Percentiles rank a stretch among this genome's conserved stretches.
Evolutionary conservation across 2,888 invertebrate genomes (phyloP).

Genomic region (Andrena fulva): DNA sequence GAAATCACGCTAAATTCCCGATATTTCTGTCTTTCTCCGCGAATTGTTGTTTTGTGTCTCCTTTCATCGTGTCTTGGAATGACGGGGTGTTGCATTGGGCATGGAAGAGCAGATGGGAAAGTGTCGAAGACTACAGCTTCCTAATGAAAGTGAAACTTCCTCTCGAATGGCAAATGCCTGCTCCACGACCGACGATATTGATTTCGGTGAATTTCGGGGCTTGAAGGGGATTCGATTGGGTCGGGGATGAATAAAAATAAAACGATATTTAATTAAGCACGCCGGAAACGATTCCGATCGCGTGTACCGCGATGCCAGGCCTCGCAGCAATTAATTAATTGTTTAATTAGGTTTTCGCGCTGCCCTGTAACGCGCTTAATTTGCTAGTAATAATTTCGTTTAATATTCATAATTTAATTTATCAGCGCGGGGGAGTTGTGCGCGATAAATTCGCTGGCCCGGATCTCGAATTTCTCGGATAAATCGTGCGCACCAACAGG

Average conservation of each 20-base stretch:
- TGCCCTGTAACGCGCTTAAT: conserved; percentile 58
- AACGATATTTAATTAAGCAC: conserved; percentile 40
- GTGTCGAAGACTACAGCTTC: not conserved
- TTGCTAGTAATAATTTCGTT: conserved; percentile 55
- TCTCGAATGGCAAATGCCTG: not conserved
- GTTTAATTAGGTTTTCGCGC: conserved; percentile 57
- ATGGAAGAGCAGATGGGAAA: not conserved
- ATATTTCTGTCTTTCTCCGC: no score
- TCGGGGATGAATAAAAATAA: conserved; percentile 32
- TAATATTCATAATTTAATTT: conserved; percentile 65
- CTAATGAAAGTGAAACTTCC: not conserved
- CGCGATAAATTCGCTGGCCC: conserved; percentile 19
- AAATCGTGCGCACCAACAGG: not conserved
- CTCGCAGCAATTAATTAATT: conserved; percentile 52
- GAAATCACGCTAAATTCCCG: no score
- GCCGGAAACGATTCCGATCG: conserved; percentile 27
- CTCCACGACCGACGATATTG: conserved; percentile 6
- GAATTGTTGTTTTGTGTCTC: no score
- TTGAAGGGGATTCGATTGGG: not conserved
- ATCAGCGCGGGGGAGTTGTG: conserved; percentile 17
- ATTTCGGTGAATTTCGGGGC: conserved; percentile 18
- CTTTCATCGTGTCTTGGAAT: no score
- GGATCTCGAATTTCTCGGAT: not conserved
- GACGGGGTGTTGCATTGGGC: no score
- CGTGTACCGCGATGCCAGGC: conserved; percentile 31